Conservation (phyloP, 2,113 vertebrate species). For the Anguilla japonica region DNA sequence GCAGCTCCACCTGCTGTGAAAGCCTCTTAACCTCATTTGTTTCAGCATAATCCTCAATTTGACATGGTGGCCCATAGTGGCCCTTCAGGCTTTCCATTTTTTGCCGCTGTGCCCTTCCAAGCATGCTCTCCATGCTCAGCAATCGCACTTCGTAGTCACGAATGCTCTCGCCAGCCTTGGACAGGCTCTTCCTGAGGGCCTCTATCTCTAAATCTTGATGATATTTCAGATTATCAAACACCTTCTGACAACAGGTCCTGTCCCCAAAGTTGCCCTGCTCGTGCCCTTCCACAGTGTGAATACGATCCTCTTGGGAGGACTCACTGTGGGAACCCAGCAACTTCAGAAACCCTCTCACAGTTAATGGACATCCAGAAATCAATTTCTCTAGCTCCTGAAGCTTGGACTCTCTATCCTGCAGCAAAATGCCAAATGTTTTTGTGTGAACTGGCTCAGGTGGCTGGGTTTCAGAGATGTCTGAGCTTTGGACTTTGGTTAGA, state of each 20-base stretch:
- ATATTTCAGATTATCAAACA: constrained; percentile 65
- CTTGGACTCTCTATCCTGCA: constrained; percentile 61
- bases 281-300: constrained; percentile 43
- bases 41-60: constrained; percentile 57
- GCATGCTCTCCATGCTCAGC: constrained; percentile 67
- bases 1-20: constrained; percentile 66
- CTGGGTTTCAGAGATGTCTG: constrained; percentile 47
- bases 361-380: constrained; percentile 54
- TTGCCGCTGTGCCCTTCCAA: constrained; percentile 65
- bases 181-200: constrained; percentile 60
- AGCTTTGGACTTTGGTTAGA: constrained; percentile 60
- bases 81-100: constrained; percentile 52
- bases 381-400: constrained; percentile 68
- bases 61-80: constrained; percentile 48
- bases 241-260: constrained; percentile 52
- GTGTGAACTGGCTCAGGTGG: constrained; percentile 53
- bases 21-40: constrained; percentile 55
- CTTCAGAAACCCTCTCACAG: constrained; percentile 58
- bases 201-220: constrained; percentile 71
- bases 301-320: constrained; percentile 12
- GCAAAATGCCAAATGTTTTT: constrained; percentile 56
- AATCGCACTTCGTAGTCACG: constrained; percentile 68
- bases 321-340: constrained; percentile 57
- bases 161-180: constrained; percentile 68
- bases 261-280: constrained; percentile 42